phyloP scores from a whole-genome alignment of 1,140 invertebrate genomes.

The Cherax quadricarinatus region DNA sequence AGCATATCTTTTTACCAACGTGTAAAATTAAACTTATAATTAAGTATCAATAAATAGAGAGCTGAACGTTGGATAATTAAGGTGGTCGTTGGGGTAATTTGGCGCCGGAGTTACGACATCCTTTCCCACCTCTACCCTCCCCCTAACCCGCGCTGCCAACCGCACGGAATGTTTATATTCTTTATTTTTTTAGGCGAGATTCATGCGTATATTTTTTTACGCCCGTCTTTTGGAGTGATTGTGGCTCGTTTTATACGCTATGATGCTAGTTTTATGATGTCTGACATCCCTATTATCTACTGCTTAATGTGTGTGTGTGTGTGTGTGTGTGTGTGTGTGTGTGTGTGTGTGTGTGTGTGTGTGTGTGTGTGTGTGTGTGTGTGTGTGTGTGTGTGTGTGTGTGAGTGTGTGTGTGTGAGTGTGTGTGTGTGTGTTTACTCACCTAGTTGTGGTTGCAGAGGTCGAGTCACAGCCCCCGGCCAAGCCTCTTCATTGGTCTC shows the following conservation, averaged over 20 bases:
- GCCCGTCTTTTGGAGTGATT: conserved; percentile 4
- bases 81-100: conserved; percentile 25
- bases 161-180: neutral
- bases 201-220: neutral
- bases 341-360: conserved; percentile 37
- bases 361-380: neutral
- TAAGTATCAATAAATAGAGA: conserved; percentile 21
- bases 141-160: neutral
- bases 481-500: too few relatives aligned
- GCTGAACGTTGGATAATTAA: neutral
- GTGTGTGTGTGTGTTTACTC: neutral
- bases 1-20: too few relatives aligned
- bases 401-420: neutral
- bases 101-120: neutral
- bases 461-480: too few relatives aligned
- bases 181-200: conserved; percentile 7
- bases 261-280: neutral
- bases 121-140: neutral
- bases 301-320: conserved; percentile 11
- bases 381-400: neutral
- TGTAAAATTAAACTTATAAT: neutral
- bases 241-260: neutral
- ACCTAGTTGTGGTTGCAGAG: neutral
- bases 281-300: too few relatives aligned
- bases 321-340: conserved; percentile 48